Base-by-base conservation (phyloP, 2,888 invertebrate genomes). In the Deilephila elpenor region DNA sequence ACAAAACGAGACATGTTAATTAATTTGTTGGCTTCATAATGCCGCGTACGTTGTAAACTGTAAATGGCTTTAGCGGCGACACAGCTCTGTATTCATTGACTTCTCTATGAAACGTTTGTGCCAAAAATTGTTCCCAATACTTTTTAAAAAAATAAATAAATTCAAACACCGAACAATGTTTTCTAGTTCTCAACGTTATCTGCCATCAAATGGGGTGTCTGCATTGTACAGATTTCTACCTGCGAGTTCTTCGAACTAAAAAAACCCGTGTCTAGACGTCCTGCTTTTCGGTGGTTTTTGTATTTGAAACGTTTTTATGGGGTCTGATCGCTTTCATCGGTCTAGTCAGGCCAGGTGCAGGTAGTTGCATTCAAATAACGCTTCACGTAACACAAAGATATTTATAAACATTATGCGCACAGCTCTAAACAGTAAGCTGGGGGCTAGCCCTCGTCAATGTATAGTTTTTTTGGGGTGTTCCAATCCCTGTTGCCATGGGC, bases 261-360 rank as follows among this genome's bases (percentile, higher is more conserved):
- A 86, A 86, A 91, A 91, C 85, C 79, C 84, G 87, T 80, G 92
- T 93, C 94, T 94, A 94, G 94, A 93, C 93, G 90, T 90, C 92
- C 93, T 94, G 93, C 88, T 89, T 90, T 89, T 89, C 87, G 87
- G 91, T 88, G 87, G 84, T 88, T 88, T 91, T 92, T 91, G 90
- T 91, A 90, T 89, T 89, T 85, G 84, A 89, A 89, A 86, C 81
- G 89, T 92, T 93, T 93, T 93, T 93, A 88, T 89, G 83, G 82
- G 86, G 84, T 88, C 86, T 85, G 86, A 89, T 88, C 86, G 87
- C 89, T 88, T 87, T 85, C 85, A 88, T 88, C 88, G 86, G 83
- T 87, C 92, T 91, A 91, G 90, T 83, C 74, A 72, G 83, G 87
- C 88, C 89, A 89, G 88, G 83, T 89, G 93, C 93, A 93, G 94